These are phyloP conservation scores for Ophonus ardosiacus DNA, from an alignment of 2,888 invertebrate genomes.

Conservation along the genomic window DNA sequence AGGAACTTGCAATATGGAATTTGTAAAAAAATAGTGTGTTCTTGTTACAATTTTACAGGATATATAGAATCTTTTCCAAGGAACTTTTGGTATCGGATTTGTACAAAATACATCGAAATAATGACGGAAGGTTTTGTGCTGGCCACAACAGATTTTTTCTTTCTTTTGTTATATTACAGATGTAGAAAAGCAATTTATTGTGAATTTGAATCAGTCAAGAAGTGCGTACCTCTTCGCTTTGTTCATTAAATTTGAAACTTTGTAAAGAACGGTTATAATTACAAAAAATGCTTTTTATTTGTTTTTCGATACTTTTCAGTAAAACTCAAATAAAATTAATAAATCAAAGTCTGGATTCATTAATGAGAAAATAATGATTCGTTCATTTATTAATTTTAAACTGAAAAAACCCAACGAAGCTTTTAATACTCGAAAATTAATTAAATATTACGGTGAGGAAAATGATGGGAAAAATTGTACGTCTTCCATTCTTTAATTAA, in stretches of 20 bases:
- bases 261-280: neutral
- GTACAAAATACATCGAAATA: no score
- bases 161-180: no score
- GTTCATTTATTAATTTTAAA: slow-evolving; percentile 39
- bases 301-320: neutral
- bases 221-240: neutral
- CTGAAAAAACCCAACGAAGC: slow-evolving; percentile 14
- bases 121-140: no score
- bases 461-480: slow-evolving; percentile 40
- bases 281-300: neutral
- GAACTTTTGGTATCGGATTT: no score
- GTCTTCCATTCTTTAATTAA: slow-evolving; percentile 34
- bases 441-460: slow-evolving; percentile 20
- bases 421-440: slow-evolving; percentile 34
- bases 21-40: no score
- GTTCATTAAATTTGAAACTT: neutral
- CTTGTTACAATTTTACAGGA: no score
- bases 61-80: no score
- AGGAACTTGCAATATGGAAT: no score
- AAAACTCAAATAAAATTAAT: slow-evolving; percentile 14
- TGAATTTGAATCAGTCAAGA: no score
- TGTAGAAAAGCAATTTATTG: no score
- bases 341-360: slow-evolving; percentile 15
- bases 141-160: no score
- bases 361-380: slow-evolving; percentile 32